A percentile compares a stretch with the other conserved stretches of the same genome.
Evolutionary conservation across 2,797 vertebrate genomes (phyloP).

Genomic region (Emydoidea blandingii): DNA sequence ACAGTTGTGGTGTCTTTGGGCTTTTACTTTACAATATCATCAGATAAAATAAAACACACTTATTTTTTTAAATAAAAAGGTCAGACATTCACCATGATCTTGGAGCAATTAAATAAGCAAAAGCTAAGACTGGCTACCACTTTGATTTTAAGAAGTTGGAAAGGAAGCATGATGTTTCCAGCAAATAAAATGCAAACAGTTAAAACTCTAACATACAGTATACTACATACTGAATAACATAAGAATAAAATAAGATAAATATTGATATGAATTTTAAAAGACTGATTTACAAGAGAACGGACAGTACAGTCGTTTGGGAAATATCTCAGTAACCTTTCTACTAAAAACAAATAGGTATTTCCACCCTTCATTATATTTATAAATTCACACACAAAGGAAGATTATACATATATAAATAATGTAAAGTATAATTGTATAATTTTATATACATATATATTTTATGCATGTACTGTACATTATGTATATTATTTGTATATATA

Average conservation of each 20-base stretch:
- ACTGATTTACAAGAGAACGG: not conserved
- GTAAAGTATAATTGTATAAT: not conserved
- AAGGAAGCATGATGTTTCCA: not conserved
- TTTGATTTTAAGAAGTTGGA: not conserved
- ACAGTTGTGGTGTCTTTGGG: not conserved
- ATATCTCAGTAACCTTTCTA: constrained; percentile 25
- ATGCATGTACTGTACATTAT: not conserved
- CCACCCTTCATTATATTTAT: not conserved
- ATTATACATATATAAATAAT: not conserved
- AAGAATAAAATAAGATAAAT: not conserved
- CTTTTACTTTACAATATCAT: not conserved
- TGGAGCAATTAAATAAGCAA: constrained; percentile 14
- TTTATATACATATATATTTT: not conserved
- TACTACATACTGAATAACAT: not conserved
- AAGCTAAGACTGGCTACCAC: not conserved
- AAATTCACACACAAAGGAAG: not conserved
- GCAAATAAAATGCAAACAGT: not conserved
- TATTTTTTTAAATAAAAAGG: not conserved
- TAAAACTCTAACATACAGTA: not conserved
- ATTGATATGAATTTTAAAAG: not conserved
- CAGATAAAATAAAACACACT: constrained; percentile 6
- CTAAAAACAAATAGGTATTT: constrained; percentile 2
- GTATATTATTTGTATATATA: not conserved
- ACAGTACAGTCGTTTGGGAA: not conserved
- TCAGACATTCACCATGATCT: not conserved